Base-by-base conservation (phyloP, 2,113 vertebrate species). In the Psophia crepitans region DNA sequence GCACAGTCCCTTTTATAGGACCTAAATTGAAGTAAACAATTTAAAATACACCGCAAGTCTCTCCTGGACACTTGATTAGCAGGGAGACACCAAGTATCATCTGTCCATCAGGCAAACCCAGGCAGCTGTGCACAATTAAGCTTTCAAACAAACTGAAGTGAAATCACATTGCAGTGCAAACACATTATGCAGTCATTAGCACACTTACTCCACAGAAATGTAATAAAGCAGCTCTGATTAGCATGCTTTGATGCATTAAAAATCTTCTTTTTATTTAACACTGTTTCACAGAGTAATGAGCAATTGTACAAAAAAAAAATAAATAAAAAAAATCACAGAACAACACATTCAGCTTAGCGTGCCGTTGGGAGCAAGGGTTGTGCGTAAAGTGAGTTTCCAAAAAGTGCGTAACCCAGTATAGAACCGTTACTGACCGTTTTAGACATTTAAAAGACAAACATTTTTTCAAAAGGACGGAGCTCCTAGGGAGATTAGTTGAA, bases 111-210 rank as follows among this genome's bases (percentile, higher is more conserved):
- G 7, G n/a, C 74, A 57, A 66, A 68, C 33, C 33, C 64, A 66
- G 69, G 61, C 97, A 97, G 92, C 95, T 87, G 92, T 57, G 78
- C 84, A 96, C 93, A 93, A 97, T 93, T 90, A 93, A 37, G 71
- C 90, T 96, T 86, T 66, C 80, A 79, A 93, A 92, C 58, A 86
- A 66, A 84, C 60, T 69, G 80, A 92, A 83, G 56, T 33, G 51
- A 88, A 96, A 97, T 88, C 93, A 68, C 95, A 80, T 46, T 56
- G 75, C 84, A 88, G 73, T 95, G 92, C 89, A 97, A 97, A 97
- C 84, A 93, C 84, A 93, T 97, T 97, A 96, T 54, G 56, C 78
- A 73, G 68, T 91, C 92, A 93, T 97, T 95, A 97, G 89, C 89
- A 96, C 91, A 73, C 90, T 93, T 79, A 54, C 58, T 51, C 70